These are phyloP conservation scores for Operophtera brumata DNA, from an alignment of 2,888 invertebrate species.

Conservation along the genomic window DNA sequence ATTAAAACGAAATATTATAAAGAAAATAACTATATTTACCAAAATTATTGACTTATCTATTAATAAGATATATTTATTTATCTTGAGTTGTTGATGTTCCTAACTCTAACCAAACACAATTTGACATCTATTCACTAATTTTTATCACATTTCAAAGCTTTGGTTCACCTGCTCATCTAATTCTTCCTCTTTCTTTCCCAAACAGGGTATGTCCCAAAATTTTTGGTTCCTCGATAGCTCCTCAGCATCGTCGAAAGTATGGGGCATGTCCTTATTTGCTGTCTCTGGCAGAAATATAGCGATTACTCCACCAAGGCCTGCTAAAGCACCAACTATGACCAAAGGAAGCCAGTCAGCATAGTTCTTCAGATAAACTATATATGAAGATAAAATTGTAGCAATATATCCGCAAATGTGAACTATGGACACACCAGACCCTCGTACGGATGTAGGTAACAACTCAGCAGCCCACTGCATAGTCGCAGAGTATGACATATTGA, in stretches of 20 bases:
- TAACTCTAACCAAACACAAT: too few species aligned
- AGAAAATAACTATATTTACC: too few species aligned
- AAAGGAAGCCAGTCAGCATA: constrained; percentile 56
- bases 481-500: constrained; percentile 52
- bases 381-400: constrained; percentile 52
- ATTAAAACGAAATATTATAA: too few species aligned
- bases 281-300: constrained; percentile 61
- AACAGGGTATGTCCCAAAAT: constrained; percentile 54
- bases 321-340: constrained; percentile 45
- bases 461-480: constrained; percentile 59
- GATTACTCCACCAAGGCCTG: constrained; percentile 42
- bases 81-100: too few species aligned
- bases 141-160: constrained; percentile 25
- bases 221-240: constrained; percentile 45
- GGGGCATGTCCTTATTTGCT: constrained; percentile 59
- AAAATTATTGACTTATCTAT: too few species aligned
- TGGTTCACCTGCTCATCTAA: constrained; percentile 32
- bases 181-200: constrained; percentile 32
- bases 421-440: constrained; percentile 54
- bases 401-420: constrained; percentile 56
- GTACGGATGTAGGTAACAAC: constrained; percentile 53
- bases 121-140: too few species aligned
- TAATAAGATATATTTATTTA: too few species aligned
- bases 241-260: constrained; percentile 65
- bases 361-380: constrained; percentile 58